These are phyloP conservation scores for Charanyca ferruginea DNA, from an alignment of 2,888 invertebrate genomes.

Conservation along the genomic window DNA sequence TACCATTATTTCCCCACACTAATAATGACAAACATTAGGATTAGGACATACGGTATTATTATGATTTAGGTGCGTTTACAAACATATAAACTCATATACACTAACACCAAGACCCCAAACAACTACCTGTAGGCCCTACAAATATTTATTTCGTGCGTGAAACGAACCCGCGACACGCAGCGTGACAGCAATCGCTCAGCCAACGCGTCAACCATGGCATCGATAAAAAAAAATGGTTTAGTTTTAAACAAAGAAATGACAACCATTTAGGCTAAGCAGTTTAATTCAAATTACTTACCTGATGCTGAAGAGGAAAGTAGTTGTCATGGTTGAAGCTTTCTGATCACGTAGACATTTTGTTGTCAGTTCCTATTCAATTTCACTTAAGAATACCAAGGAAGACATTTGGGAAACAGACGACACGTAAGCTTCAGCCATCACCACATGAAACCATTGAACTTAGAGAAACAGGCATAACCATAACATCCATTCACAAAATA, in stretches of 20 bases:
- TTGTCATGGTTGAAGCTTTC: not conserved
- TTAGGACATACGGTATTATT: too few relatives aligned
- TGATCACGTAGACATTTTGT: not conserved
- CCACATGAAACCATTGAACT: slow-evolving; percentile 29
- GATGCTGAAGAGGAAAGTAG: not conserved
- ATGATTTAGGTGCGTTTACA: too few relatives aligned
- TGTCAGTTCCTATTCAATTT: not conserved
- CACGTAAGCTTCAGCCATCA: not conserved
- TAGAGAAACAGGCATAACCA: slow-evolving; percentile 31
- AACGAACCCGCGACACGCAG: too few relatives aligned
- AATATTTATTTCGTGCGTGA: too few relatives aligned
- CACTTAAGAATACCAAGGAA: not conserved
- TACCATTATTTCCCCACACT: too few relatives aligned
- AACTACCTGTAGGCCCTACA: too few relatives aligned
- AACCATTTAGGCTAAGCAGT: not conserved
- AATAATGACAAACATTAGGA: too few relatives aligned
- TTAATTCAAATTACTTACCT: not conserved
- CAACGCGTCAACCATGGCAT: too few relatives aligned
- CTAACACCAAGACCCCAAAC: too few relatives aligned
- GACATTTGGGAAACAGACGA: not conserved
- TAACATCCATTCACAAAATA: slow-evolving; percentile 40
- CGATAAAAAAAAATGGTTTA: not conserved
- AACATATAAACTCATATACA: too few relatives aligned
- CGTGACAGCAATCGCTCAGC: too few relatives aligned
- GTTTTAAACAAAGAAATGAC: not conserved